Conservation (phyloP, 2,888 invertebrate genomes). For the Troides helena region DNA sequence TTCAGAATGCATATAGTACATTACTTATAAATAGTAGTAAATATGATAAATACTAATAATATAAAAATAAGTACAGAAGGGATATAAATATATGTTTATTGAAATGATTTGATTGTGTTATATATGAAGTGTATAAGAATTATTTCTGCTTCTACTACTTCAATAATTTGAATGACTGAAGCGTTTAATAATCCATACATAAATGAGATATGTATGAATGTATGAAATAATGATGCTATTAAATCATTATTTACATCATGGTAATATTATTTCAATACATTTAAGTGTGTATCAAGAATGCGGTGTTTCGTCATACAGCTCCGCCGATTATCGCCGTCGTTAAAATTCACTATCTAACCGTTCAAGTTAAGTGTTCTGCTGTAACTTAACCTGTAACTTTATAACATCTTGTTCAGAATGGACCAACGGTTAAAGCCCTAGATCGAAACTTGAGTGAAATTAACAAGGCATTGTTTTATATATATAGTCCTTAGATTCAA, state of each 20-base stretch:
- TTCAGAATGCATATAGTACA: too few relatives aligned
- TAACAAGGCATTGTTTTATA: neutral
- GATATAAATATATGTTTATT: neutral
- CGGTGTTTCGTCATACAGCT: constrained; percentile 53
- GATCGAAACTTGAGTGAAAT: neutral
- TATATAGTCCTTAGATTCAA: neutral
- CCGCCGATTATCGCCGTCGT: constrained; percentile 36
- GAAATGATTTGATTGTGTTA: too few relatives aligned
- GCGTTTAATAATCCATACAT: neutral
- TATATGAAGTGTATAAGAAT: too few relatives aligned
- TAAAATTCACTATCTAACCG: constrained; percentile 16
- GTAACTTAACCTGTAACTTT: constrained; percentile 2
- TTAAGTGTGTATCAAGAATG: constrained; percentile 29
- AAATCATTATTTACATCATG: neutral
- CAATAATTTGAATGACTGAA: neutral
- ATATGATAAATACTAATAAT: too few relatives aligned
- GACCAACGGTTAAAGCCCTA: neutral
- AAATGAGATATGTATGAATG: neutral
- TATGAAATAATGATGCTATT: neutral
- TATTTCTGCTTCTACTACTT: too few relatives aligned
- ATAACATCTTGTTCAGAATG: neutral
- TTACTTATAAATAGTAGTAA: too few relatives aligned
- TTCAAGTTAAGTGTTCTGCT: constrained; percentile 6
- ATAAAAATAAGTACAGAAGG: too few relatives aligned
- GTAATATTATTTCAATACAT: neutral